Percentiles rank a stretch among this genome's conserved stretches.
These are phyloP conservation scores for Neopelma chrysocephalum DNA, from an alignment of 2,797 vertebrate genomes.

Conservation along the genomic window DNA sequence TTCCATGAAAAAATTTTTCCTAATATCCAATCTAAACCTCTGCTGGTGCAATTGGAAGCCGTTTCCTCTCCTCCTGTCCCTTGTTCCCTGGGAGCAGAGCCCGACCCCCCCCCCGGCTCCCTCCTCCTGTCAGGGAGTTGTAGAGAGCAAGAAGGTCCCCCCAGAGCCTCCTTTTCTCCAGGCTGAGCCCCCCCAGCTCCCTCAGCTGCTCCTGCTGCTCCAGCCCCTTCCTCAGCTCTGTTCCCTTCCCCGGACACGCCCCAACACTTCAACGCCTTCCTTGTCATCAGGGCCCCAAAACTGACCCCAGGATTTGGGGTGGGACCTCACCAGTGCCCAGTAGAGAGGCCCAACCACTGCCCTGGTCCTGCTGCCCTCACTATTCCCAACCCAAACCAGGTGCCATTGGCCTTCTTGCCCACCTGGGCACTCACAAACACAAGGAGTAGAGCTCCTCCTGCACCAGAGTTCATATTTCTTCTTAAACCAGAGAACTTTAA, in stretches of 20 bases:
- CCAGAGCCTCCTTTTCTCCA: not conserved
- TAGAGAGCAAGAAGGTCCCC: not conserved
- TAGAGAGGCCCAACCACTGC: accelerated
- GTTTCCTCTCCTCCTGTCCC: not conserved
- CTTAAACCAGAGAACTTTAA: not conserved
- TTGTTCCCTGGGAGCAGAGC: not conserved
- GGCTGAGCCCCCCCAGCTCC: not conserved
- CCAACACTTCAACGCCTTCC: not conserved
- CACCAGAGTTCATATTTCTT: not conserved
- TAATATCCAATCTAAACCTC: not conserved
- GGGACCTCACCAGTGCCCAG: not conserved
- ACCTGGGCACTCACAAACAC: accelerated
- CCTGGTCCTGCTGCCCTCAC: not conserved
- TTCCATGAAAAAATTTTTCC: not conserved
- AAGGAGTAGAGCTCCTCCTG: not conserved
- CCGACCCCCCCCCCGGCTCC: too few species aligned
- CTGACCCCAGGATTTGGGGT: accelerated
- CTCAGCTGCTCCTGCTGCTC: not conserved
- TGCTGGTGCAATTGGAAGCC: not conserved
- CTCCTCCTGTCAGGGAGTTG: not conserved
- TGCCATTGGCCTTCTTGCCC: too few species aligned
- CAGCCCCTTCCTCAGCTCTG: not conserved
- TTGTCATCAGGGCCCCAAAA: not conserved
- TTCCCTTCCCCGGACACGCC: not conserved
- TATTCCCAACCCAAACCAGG: not conserved